A percentile compares a stretch with the other conserved stretches of the same genome.
These are phyloP conservation scores for Chlorops oryzae DNA, from an alignment of 1,140 invertebrate species.

Conservation along the genomic window DNA sequence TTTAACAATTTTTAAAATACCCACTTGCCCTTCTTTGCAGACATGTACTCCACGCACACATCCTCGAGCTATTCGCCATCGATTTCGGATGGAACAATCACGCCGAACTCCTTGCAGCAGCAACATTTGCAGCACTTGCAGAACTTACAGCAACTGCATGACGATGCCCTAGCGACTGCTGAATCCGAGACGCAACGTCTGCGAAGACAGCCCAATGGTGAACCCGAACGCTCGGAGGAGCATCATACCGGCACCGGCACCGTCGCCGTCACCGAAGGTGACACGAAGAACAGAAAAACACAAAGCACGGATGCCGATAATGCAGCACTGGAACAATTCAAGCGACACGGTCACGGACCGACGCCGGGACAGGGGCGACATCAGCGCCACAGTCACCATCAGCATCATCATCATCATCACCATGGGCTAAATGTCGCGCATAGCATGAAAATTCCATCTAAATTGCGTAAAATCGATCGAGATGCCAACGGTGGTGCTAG, in stretches of 20 bases:
- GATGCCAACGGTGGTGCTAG: conserved; percentile 28
- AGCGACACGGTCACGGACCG: conserved; percentile 4
- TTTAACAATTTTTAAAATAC: too few species aligned
- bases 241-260: background rate
- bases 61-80: conserved; percentile 46
- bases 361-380: conserved; percentile 2
- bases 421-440: conserved; percentile 28
- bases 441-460: conserved; percentile 40
- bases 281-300: conserved; percentile 2
- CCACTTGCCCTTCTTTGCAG: conserved; percentile 24
- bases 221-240: background rate
- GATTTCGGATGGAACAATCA: conserved; percentile 43
- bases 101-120: conserved; percentile 31
- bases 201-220: background rate
- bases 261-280: background rate
- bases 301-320: conserved; percentile 1
- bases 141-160: background rate
- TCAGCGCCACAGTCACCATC: conserved; percentile 17
- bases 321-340: background rate
- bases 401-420: conserved; percentile 38
- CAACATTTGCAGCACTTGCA: conserved; percentile 10
- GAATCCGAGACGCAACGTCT: too few species aligned
- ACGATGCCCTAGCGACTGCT: conserved; percentile 17
- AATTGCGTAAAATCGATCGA: conserved; percentile 46
- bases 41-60: conserved; percentile 47